Percentiles rank a stretch among this genome's conserved stretches.
phyloP scores from a whole-genome alignment of 2,113 vertebrate genomes.

The Pithys albifrons region DNA sequence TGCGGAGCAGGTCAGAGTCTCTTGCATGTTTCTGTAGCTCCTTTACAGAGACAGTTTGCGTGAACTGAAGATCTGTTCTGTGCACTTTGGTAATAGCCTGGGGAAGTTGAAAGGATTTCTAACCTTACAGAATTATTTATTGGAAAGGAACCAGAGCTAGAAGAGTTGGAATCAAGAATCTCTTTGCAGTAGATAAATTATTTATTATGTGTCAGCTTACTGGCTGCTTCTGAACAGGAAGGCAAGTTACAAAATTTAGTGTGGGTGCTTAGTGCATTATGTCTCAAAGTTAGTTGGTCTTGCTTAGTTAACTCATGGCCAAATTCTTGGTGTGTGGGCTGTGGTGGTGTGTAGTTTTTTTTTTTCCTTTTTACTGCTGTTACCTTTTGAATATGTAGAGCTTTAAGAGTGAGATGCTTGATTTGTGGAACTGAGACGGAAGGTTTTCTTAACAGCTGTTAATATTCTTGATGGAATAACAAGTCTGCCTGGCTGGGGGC shows the following conservation, averaged over 20 bases:
- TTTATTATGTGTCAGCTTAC: slow-evolving; percentile 7
- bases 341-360: background rate
- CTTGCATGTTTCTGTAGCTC: background rate
- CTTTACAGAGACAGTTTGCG: background rate
- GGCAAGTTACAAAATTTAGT: background rate
- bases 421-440: background rate
- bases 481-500: background rate
- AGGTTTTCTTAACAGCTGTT: background rate
- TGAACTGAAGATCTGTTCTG: background rate
- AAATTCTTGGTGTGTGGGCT: background rate
- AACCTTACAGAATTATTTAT: slow-evolving; percentile 1
- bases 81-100: background rate
- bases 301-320: background rate
- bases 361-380: background rate
- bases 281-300: background rate
- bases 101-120: background rate
- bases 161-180: background rate
- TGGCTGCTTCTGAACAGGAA: background rate
- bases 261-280: background rate
- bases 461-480: background rate
- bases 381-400: background rate
- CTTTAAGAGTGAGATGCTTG: background rate
- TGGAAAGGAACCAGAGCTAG: background rate
- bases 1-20: background rate
- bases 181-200: background rate